These are phyloP conservation scores for Eidolon dupreanum DNA, from an alignment of 2,797 vertebrate species.

Conservation along the genomic window DNA sequence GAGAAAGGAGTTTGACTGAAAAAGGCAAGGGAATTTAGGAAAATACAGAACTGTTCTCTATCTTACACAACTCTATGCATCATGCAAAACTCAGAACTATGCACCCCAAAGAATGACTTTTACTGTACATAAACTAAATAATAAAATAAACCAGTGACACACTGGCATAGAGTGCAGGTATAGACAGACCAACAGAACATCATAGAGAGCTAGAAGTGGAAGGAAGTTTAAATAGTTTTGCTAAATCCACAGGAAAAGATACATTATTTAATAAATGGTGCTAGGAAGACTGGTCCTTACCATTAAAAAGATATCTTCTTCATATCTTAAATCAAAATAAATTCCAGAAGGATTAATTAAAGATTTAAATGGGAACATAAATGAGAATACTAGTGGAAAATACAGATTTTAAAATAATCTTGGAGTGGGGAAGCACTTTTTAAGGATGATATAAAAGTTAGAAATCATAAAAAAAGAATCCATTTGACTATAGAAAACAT, in stretches of 20 bases:
- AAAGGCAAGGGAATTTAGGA: not conserved
- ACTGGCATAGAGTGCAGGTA: not conserved
- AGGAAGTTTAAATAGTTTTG: not conserved
- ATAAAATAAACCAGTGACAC: not conserved
- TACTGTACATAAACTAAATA: not conserved
- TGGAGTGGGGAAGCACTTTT: not conserved
- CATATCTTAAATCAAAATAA: slow-evolving; percentile 5
- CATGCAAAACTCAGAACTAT: not conserved
- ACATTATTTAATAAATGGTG: not conserved
- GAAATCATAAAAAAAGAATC: not conserved
- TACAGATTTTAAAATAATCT: not conserved
- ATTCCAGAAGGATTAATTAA: not conserved
- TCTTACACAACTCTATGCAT: not conserved
- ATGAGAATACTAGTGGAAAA: not conserved
- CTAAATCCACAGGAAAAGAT: not conserved
- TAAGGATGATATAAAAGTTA: not conserved
- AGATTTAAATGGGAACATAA: not conserved
- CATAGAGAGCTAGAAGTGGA: not conserved
- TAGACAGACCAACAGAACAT: not conserved
- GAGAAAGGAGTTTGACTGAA: not conserved
- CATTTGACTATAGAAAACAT: not conserved
- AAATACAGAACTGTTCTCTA: not conserved
- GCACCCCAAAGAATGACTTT: not conserved
- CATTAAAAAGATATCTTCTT: not conserved
- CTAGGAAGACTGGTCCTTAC: not conserved